Evolutionary conservation across 2,888 invertebrate genomes (phyloP), one percentile per base, ranked within the genome.

Genomic region (Lasioglossum calceatum): DNA sequence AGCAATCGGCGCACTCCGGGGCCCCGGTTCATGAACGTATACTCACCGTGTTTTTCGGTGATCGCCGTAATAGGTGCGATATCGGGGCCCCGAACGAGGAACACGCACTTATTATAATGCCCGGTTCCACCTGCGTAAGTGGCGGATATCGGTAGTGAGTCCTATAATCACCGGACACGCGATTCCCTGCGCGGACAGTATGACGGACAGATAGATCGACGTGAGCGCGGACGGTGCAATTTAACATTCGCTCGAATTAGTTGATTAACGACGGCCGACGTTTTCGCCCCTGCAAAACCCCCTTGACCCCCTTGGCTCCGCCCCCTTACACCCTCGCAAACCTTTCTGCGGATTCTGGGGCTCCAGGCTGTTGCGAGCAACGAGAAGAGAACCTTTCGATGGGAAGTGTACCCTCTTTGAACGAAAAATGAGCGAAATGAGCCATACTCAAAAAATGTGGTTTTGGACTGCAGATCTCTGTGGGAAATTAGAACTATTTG

Each of bases 91-190:
- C 81, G 82, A 78, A 81, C 83, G 77, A 72, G 83, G 86, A 86
- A 82, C 75, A 85, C 89, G 88, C 85, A 92, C 88, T 92, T 91
- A 92, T 89, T 85, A 90, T 91, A 92, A 92, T 92, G 83, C 88
- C 86, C 58, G 88, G 90, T 92, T 91, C 87, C 90, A 87, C 86
- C 85, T 86, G 90, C 86, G 85, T 86, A 88, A 86, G 88, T 85
- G 89, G 76, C 79, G 85, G 81, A 88, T 90, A 92, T 92, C 91
- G 90, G 89, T 88, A 89, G 87, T 82, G 87, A 90, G 91, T 92
- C 90, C 91, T 92, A 86, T 93, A 93, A 93, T 93, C 91, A 92
- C 91, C 90, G 92, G 92, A 93, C 91, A 88, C 87, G 90, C 89
- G 91, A 92, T 93, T 92, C 92, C 91, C 82, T 85, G 82, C 86